These are phyloP conservation scores for Athalia circularis DNA, from an alignment of 2,888 invertebrate genomes.

Conservation along the genomic window DNA sequence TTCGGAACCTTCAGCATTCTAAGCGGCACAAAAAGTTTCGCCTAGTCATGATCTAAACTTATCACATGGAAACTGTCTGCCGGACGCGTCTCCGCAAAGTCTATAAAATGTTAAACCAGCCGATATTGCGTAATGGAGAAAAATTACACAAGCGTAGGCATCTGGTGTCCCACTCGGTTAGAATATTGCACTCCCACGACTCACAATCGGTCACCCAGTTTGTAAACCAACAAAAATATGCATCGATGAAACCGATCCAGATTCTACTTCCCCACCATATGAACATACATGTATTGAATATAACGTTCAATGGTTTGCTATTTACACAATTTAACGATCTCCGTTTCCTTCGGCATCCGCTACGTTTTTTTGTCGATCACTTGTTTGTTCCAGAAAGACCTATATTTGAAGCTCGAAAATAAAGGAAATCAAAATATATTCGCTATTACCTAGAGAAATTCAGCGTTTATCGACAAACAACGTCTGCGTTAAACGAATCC, in stretches of 20 bases:
- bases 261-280: not conserved
- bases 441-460: too few relatives aligned
- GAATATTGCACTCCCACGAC: slow-evolving; percentile 33
- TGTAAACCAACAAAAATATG: slow-evolving; percentile 51
- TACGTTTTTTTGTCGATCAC: too few relatives aligned
- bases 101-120: slow-evolving; percentile 15
- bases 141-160: slow-evolving; percentile 15
- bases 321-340: not conserved
- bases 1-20: too few relatives aligned
- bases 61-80: not conserved
- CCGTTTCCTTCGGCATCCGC: too few relatives aligned
- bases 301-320: not conserved
- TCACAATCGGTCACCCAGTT: slow-evolving; percentile 37
- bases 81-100: slow-evolving; percentile 20
- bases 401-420: too few relatives aligned
- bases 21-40: not conserved
- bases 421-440: too few relatives aligned
- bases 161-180: slow-evolving; percentile 47
- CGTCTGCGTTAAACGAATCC: too few relatives aligned
- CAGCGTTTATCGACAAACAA: too few relatives aligned
- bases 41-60: slow-evolving; percentile 5
- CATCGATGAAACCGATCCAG: slow-evolving; percentile 36
- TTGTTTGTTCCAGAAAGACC: too few relatives aligned
- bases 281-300: not conserved
- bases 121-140: slow-evolving; percentile 35